Conservation (phyloP, 2,797 vertebrate species). For the Chiroxiphia lanceolata region DNA sequence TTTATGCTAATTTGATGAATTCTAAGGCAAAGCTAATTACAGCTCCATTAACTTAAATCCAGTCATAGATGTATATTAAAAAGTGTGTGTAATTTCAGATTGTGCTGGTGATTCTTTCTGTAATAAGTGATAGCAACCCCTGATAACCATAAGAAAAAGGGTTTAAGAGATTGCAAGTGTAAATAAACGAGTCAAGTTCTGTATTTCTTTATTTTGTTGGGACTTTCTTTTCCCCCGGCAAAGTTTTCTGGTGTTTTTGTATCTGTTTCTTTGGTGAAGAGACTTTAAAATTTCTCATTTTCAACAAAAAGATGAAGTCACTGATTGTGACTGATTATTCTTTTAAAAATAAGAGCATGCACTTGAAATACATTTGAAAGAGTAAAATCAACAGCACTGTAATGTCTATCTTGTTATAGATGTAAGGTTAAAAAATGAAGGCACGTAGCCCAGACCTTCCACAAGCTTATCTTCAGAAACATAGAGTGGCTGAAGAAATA, state of each 20-base stretch:
- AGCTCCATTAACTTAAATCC: neutral
- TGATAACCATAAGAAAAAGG: accelerated
- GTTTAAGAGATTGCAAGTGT: neutral
- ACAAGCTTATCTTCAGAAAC: neutral
- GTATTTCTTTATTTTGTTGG: neutral
- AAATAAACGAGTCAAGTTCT: neutral
- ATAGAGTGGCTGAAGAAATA: neutral
- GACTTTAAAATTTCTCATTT: neutral
- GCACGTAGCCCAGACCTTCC: neutral
- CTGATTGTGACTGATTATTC: neutral
- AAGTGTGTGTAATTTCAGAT: neutral
- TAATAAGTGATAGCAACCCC: neutral
- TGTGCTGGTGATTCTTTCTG: neutral
- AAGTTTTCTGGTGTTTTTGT: neutral
- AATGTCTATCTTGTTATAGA: neutral
- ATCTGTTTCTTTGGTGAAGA: neutral
- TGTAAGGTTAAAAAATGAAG: neutral
- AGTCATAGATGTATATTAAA: neutral
- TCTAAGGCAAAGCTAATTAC: neutral
- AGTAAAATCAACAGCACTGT: neutral
- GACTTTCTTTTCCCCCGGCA: neutral
- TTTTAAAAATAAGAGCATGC: neutral
- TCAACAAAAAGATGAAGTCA: neutral
- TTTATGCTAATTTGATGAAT: neutral
- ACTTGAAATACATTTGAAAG: neutral